Evolutionary conservation across 2,888 invertebrate species (phyloP).

Genomic region (Sepiola atlantica): DNA sequence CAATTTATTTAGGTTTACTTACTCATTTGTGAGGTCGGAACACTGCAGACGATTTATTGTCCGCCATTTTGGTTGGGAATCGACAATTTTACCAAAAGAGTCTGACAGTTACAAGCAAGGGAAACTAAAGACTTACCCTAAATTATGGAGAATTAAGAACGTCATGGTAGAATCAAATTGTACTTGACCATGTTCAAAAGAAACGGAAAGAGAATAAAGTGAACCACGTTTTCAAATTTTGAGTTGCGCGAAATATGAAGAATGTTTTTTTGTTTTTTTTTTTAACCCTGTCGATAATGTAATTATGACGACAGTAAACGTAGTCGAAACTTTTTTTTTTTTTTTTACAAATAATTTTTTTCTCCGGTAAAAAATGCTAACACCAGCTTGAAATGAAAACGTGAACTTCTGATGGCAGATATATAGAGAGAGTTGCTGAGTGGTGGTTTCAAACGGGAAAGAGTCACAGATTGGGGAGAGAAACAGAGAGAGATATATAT

Average conservation of each 20-base stretch:
- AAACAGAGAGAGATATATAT: too few species aligned
- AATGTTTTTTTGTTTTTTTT: not conserved
- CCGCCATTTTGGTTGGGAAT: too few species aligned
- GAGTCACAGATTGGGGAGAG: too few species aligned
- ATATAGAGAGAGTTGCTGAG: too few species aligned
- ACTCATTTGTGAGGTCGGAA: too few species aligned
- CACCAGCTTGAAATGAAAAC: not conserved
- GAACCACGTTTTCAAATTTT: not conserved
- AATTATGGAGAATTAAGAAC: not conserved
- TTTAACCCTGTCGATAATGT: not conserved
- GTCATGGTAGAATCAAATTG: not conserved
- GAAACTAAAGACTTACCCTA: not conserved
- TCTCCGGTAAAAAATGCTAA: not conserved
- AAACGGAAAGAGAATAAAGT: not conserved
- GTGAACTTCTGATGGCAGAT: not conserved
- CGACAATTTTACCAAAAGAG: too few species aligned
- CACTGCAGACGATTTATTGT: too few species aligned
- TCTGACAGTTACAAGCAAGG: not conserved
- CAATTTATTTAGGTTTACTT: too few species aligned
- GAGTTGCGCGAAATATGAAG: not conserved
- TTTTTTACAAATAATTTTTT: not conserved
- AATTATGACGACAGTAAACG: not conserved
- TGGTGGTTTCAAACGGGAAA: too few species aligned
- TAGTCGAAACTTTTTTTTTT: not conserved
- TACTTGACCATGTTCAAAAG: not conserved